These are phyloP conservation scores for Dermatemys mawii DNA, from an alignment of 2,113 vertebrate genomes.

Conservation along the genomic window DNA sequence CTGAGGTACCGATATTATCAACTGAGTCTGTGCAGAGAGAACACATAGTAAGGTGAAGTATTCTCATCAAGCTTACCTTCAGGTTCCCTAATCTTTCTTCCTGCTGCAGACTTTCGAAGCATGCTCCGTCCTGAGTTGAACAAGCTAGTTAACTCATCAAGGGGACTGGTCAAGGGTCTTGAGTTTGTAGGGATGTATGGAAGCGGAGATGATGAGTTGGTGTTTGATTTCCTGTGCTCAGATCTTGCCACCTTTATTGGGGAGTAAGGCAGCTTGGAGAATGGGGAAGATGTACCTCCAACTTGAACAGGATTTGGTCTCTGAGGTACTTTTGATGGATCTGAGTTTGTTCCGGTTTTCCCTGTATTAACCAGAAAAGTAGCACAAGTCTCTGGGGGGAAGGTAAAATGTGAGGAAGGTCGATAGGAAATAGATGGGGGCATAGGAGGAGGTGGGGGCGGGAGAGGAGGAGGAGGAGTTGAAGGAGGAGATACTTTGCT, in stretches of 20 bases:
- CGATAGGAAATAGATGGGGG: slow-evolving; percentile 79
- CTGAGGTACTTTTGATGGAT: slow-evolving; percentile 76
- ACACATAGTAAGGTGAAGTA: not conserved
- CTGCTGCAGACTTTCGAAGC: slow-evolving; percentile 89
- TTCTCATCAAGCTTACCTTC: slow-evolving; percentile 75
- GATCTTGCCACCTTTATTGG: slow-evolving; percentile 84
- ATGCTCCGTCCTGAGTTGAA: slow-evolving; percentile 93
- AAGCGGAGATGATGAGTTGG: slow-evolving; percentile 83
- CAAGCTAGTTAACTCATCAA: slow-evolving; percentile 94
- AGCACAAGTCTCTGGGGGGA: slow-evolving; percentile 83
- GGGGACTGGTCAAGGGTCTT: slow-evolving; percentile 89
- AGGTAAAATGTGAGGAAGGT: slow-evolving; percentile 87
- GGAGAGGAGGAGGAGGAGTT: slow-evolving; percentile 83
- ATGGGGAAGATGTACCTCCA: slow-evolving; percentile 76
- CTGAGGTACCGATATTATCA: not conserved
- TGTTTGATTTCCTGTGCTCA: slow-evolving; percentile 83
- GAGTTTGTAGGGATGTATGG: slow-evolving; percentile 88
- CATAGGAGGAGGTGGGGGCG: slow-evolving; percentile 69
- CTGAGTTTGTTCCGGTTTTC: slow-evolving; percentile 76
- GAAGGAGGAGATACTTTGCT: slow-evolving; percentile 87
- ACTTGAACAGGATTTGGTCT: slow-evolving; percentile 77
- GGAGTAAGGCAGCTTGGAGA: slow-evolving; percentile 79
- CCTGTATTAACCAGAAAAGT: slow-evolving; percentile 76
- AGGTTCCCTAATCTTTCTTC: slow-evolving; percentile 90
- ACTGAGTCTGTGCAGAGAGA: not conserved